Evolutionary conservation across 2,888 invertebrate genomes (phyloP).

Genomic region (Cataglyphis livida): DNA sequence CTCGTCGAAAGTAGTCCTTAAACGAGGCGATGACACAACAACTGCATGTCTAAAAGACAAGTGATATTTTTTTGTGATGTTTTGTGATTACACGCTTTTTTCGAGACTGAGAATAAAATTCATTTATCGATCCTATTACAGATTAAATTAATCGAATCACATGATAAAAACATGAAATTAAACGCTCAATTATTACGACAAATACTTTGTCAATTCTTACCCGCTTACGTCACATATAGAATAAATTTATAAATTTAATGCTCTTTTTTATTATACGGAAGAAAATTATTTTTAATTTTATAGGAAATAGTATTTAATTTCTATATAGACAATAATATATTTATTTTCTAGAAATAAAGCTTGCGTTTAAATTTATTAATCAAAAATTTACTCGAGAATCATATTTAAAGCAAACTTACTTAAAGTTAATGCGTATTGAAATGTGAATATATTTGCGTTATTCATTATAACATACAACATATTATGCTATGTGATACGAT

Average conservation of each 20-base stretch:
- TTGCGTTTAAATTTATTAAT: neutral
- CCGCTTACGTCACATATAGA: neutral
- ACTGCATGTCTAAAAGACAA: conserved; percentile 69
- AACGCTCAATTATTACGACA: neutral
- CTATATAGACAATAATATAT: neutral
- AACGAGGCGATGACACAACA: conserved; percentile 74
- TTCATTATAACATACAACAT: conserved; percentile 11
- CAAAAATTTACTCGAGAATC: neutral
- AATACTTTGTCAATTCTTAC: neutral
- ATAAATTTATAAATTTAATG: neutral
- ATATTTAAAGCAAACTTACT: neutral
- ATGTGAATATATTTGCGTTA: neutral
- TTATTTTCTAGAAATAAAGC: neutral
- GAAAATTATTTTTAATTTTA: neutral
- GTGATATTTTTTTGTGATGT: conserved; percentile 63
- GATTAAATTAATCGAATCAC: conserved; percentile 23
- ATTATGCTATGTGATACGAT: neutral
- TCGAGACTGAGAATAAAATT: conserved; percentile 59
- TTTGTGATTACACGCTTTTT: conserved; percentile 64
- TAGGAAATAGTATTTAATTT: neutral
- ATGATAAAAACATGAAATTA: conserved; percentile 8
- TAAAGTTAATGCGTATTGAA: conserved; percentile 14
- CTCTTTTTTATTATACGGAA: neutral
- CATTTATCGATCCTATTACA: conserved; percentile 13
- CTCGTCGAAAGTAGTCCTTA: conserved; percentile 54